These are phyloP conservation scores for Volucella inanis DNA, from an alignment of 2,888 invertebrate species.

Conservation along the genomic window DNA sequence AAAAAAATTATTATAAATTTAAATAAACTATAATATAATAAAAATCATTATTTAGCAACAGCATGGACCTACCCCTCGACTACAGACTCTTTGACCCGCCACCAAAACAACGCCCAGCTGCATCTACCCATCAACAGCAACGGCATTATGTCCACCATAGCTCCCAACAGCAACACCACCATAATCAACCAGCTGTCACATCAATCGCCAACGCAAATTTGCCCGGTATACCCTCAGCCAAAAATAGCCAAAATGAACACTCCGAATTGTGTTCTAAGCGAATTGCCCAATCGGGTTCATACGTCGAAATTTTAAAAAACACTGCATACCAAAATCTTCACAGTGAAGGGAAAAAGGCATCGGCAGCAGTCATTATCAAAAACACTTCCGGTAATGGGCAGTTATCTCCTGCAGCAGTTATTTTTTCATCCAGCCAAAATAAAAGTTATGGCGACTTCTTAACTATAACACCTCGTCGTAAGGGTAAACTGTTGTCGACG, in stretches of 20 bases:
- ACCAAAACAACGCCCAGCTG: conserved; percentile 79
- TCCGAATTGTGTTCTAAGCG: conserved; percentile 75
- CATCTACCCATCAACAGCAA: conserved; percentile 73
- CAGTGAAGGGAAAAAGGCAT: conserved; percentile 38
- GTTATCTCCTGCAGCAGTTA: conserved; percentile 27
- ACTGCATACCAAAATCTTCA: conserved; percentile 58
- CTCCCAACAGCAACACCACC: conserved; percentile 77
- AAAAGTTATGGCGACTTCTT: conserved; percentile 81
- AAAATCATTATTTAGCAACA: conserved; percentile 76
- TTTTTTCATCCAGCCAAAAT: conserved; percentile 77
- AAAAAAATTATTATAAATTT: too few species aligned
- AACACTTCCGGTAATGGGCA: conserved; percentile 34
- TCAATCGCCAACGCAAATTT: conserved; percentile 79
- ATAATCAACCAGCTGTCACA: conserved; percentile 78
- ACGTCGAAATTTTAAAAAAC: conserved; percentile 81
- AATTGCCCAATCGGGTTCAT: conserved; percentile 80
- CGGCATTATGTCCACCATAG: conserved; percentile 74
- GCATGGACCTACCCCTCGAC: conserved; percentile 82
- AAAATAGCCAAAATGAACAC: conserved; percentile 79
- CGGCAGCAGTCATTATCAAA: conserved; percentile 38
- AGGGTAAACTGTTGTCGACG: conserved; percentile 76
- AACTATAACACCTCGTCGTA: conserved; percentile 80
- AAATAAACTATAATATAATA: too few species aligned
- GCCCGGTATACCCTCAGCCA: conserved; percentile 79
- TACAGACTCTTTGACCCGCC: conserved; percentile 82